A percentile compares a stretch with the other conserved stretches of the same genome.
Conservation (phyloP, 2,888 invertebrate species). For the Drosophila rellima region DNA sequence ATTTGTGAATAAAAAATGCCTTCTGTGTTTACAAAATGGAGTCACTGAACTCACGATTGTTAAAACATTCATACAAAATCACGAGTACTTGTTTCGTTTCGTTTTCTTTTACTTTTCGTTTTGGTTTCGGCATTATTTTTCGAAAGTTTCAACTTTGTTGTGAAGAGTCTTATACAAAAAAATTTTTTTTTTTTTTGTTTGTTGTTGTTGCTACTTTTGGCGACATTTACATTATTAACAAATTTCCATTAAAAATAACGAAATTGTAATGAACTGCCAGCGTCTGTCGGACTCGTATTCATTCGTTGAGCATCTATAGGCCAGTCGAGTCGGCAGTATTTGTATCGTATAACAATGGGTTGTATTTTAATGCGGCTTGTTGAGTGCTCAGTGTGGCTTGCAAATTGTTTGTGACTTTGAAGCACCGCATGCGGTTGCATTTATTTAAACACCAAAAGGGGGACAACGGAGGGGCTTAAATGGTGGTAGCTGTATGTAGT, state of each 20-base stretch:
- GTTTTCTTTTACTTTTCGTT: slow-evolving; percentile 13
- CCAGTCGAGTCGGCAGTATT: slow-evolving; percentile 21
- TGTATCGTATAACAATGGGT: slow-evolving; percentile 51
- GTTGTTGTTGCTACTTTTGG: slow-evolving; percentile 29
- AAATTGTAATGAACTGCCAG: slow-evolving; percentile 38
- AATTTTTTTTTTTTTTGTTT: slow-evolving; percentile 11
- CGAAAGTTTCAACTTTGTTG: slow-evolving; percentile 51
- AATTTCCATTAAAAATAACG: slow-evolving; percentile 39
- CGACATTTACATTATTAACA: slow-evolving; percentile 41
- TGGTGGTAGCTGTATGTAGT: neutral
- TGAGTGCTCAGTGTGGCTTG: slow-evolving; percentile 77
- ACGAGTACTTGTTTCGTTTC: neutral
- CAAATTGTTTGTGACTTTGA: slow-evolving; percentile 74
- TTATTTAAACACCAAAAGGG: slow-evolving; percentile 22
- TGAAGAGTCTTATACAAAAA: slow-evolving; percentile 28
- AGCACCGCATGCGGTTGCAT: slow-evolving; percentile 53
- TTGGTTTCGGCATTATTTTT: slow-evolving; percentile 12
- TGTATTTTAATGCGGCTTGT: slow-evolving; percentile 76
- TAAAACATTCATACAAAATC: slow-evolving; percentile 8
- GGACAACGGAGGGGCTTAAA: neutral
- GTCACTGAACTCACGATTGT: slow-evolving; percentile 53
- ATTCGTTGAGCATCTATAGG: slow-evolving; percentile 18
- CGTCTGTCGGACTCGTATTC: slow-evolving; percentile 29
- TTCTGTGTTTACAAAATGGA: neutral
- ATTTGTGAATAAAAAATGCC: neutral